phyloP scores from a whole-genome alignment of 2,888 invertebrate species.

The Aphidius colemani region DNA sequence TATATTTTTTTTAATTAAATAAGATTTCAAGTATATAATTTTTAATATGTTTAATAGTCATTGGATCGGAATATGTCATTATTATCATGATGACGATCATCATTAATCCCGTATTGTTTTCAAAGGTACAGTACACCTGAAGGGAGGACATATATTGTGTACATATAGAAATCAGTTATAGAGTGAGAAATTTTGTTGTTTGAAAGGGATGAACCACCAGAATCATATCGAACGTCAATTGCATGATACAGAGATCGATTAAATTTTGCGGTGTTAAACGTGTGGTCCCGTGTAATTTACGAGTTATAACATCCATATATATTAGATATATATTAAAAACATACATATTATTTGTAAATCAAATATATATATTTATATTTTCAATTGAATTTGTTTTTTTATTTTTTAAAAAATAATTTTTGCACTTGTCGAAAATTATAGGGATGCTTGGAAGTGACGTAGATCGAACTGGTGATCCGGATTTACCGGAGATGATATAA shows the following conservation, averaged over 20 bases:
- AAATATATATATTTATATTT: neutral
- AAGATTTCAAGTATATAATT: too few relatives aligned
- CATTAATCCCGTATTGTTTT: too few relatives aligned
- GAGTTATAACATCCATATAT: constrained; percentile 36
- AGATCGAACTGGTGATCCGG: constrained; percentile 14
- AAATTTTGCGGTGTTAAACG: constrained; percentile 40
- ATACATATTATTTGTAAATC: too few relatives aligned
- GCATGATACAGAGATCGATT: constrained; percentile 35
- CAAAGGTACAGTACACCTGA: too few relatives aligned
- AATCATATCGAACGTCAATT: constrained; percentile 37
- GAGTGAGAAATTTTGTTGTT: too few relatives aligned
- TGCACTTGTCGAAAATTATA: constrained; percentile 40
- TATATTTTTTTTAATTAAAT: too few relatives aligned
- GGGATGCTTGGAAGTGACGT: constrained; percentile 45
- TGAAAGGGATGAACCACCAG: constrained; percentile 10
- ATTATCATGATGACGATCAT: too few relatives aligned
- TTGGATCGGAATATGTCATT: too few relatives aligned
- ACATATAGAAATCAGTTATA: neutral
- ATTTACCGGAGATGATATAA: constrained; percentile 11
- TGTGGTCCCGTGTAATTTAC: constrained; percentile 46
- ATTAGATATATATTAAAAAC: neutral
- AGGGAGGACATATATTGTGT: constrained; percentile 5
- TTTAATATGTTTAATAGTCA: too few relatives aligned
- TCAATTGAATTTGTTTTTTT: constrained; percentile 27
- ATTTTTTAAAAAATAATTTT: constrained; percentile 36